Conservation (phyloP, 2,113 vertebrate genomes). For the Neofelis nebulosa region DNA sequence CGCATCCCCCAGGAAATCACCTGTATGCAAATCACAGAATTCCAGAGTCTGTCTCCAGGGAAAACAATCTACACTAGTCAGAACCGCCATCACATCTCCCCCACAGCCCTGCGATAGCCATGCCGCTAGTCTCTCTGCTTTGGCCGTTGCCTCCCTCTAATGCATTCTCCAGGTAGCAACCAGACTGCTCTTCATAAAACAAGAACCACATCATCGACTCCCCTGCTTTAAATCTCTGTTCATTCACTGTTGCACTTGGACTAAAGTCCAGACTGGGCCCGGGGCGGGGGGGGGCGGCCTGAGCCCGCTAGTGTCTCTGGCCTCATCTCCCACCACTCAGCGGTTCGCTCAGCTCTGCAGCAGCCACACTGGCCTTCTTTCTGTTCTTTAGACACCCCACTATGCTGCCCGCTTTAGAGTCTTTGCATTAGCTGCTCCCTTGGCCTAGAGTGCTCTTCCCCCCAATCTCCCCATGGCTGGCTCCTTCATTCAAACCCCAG, state of each 20-base stretch:
- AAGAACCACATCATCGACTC: background rate
- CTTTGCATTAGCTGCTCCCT: background rate
- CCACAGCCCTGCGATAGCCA: background rate
- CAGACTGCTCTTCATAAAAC: background rate
- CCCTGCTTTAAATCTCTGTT: background rate
- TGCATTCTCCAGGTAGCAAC: background rate
- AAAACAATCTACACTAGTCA: conserved; percentile 12
- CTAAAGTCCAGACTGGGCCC: background rate
- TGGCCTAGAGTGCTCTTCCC: background rate
- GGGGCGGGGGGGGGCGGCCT: rapidly evolving
- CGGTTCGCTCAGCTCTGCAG: background rate
- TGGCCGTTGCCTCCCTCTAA: background rate
- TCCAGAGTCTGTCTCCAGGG: background rate
- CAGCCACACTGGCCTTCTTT: background rate
- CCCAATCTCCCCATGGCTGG: background rate
- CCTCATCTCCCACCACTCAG: background rate
- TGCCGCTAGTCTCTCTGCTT: background rate
- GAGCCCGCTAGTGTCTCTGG: background rate
- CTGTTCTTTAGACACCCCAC: background rate
- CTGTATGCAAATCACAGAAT: background rate
- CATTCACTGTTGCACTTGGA: background rate
- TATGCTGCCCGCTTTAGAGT: background rate
- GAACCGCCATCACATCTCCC: background rate
- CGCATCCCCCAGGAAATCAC: background rate
- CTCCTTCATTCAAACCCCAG: background rate